Evolutionary conservation across 2,113 vertebrate genomes (phyloP).

Genomic region (Halcyon senegalensis): DNA sequence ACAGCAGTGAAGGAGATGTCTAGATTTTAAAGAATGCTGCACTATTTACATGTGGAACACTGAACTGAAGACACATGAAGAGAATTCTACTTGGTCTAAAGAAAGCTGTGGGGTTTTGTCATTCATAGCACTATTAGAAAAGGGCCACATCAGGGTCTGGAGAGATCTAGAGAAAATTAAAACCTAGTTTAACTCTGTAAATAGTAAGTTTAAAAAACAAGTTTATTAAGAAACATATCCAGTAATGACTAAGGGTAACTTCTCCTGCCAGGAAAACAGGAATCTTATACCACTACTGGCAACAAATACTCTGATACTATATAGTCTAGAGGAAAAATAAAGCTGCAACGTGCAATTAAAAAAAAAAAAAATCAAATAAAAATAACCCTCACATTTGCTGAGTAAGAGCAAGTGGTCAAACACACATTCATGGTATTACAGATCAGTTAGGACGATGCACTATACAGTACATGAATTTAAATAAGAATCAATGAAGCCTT

Average conservation of each 20-base stretch:
- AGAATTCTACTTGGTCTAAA: neutral
- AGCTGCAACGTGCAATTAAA: neutral
- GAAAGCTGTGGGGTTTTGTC: neutral
- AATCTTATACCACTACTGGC: neutral
- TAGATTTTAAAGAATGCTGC: neutral
- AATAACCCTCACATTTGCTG: neutral
- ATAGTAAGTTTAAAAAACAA: neutral
- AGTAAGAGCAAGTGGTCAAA: neutral
- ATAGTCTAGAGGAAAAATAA: neutral
- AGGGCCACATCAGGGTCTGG: neutral
- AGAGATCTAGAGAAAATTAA: neutral
- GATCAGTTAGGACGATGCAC: accelerated
- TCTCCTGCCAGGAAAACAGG: neutral
- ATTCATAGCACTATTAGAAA: neutral
- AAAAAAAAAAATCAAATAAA: neutral
- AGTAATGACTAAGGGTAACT: neutral
- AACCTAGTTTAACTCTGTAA: neutral
- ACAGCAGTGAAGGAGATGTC: neutral
- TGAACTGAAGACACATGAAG: neutral
- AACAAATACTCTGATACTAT: neutral
- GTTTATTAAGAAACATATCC: neutral
- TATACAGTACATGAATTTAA: neutral
- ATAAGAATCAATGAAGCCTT: neutral
- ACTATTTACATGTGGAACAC: neutral
- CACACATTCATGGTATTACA: neutral